Base-by-base conservation (phyloP, 2,113 vertebrate genomes). In the Passer montanus region DNA sequence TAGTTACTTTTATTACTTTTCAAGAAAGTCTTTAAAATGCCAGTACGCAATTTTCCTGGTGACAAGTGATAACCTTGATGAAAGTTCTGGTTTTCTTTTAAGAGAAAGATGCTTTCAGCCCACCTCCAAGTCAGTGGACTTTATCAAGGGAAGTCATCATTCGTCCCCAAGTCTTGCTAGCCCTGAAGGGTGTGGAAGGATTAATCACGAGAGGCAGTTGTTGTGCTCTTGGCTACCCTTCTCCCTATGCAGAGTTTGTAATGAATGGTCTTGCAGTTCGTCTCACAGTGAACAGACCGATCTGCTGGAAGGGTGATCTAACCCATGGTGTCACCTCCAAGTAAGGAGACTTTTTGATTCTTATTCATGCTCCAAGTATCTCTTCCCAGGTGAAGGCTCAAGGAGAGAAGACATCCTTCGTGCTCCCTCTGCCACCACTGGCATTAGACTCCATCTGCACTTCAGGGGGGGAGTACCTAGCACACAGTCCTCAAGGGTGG, bases 1-100 rank as follows among this genome's bases (percentile, higher is more conserved):
- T 94, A 89, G 70, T 86, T 92, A 41, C 14, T 91, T 95, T 56
- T 85, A 79, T 41, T 74, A 28, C 27, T 73, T 79, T 96, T 90
- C 43, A 80, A 80, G 55, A 56, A 87, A 47, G 21, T 69, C 52
- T 92, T 79, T 80, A 86, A 92, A 94, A 74, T 93, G 37, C 50
- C 39, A 74, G 47, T 44, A 44, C 41, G 47, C 62, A 37, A 37
- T 88, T 83, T 93, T 90, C 67, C 43, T 63, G 12, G 33, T 60
- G 47, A 63, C 75, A 69, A 58, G 67, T 39, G 67, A 75, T 85
- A 89, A 87, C 70, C 49, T 87, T 91, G 69, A 66, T 85, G 81
- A 56, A 46, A 58, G n/a, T 9, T 19, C 21, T 93, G 27, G 39
- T 85, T 72, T 91, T 60, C 35, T 76, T 95, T 69, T 10, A 56